Evolutionary conservation across 2,888 invertebrate species (phyloP), one percentile per base, ranked within the genome.

Genomic region (Empis livida): DNA sequence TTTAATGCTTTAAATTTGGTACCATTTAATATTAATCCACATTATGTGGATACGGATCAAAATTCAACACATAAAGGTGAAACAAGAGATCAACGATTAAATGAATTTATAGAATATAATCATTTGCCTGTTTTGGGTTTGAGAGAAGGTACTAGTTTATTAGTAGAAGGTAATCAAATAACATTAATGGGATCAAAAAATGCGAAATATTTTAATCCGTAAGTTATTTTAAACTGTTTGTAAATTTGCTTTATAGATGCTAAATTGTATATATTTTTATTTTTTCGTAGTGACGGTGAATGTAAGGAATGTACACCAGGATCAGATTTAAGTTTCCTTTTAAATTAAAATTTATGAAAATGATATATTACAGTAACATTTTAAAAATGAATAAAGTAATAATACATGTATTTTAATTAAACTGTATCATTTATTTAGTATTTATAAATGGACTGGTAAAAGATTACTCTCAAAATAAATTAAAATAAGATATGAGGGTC

Each of bases 11-110:
- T 89, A 42, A 73, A 74, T 35, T 71, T 89, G 46, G 78, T 89
- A 13, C 84, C 85, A 5, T 87, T 88, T 63, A 88, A 89, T 63
- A 87, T 89, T 49, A 90, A 90, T 65, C 86, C 89, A 10, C 90
- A 90, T 66, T 90, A 85, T 61, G 66, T 82, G 55, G 87, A 88
- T 53, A 65, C 74, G 23, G 72, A 78, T 54, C 68, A 72, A 10
- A 51, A 55, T 17, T 73, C 66, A 55, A 71, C 67, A 56, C 88
- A 88, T 62, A 82, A 80, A 70, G 88, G 87, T 13, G 87, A 88
- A 68, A 85, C 87, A 3, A 73, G 87, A 55, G 84, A 85, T 59
- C 76, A 83, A 59, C 73, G 87, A 56, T 80, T 88, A 49, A 54
- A 59, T 31, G 80, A 88, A 64, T 88, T 79, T 64, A 71, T 80